These are phyloP conservation scores for Notarius quadriscutis DNA, from an alignment of 2,113 vertebrate genomes.

Conservation along the genomic window DNA sequence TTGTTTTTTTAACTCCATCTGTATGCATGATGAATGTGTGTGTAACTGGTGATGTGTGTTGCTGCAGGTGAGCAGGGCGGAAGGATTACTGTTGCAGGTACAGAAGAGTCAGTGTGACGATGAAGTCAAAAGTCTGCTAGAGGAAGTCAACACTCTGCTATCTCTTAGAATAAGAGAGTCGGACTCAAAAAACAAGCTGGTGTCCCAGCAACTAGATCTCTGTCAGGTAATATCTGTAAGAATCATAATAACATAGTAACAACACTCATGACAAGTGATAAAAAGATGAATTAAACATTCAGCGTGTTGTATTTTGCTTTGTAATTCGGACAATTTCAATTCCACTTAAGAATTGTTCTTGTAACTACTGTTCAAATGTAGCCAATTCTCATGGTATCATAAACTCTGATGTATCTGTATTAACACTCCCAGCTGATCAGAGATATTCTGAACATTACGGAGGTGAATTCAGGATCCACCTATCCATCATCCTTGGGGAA, in stretches of 20 bases:
- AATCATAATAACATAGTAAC: no score
- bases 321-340: no score
- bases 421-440: conserved; percentile 73
- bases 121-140: conserved; percentile 59
- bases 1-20: background rate
- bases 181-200: conserved; percentile 54
- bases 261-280: background rate
- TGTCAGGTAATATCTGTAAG: conserved; percentile 76
- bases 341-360: background rate
- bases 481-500: conserved; percentile 76
- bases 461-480: conserved; percentile 71
- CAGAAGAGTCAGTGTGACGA: conserved; percentile 60
- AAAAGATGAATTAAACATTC: background rate
- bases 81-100: conserved; percentile 77
- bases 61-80: conserved; percentile 79
- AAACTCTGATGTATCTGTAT: background rate
- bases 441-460: conserved; percentile 79
- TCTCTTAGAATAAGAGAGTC: conserved; percentile 49
- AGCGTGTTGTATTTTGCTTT: background rate
- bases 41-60: conserved; percentile 1
- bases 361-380: background rate
- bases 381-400: background rate
- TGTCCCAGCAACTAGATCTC: conserved; percentile 79
- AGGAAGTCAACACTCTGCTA: conserved; percentile 72
- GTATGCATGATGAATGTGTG: conserved; percentile 15